Percentiles rank a stretch among this genome's conserved stretches.
Evolutionary conservation across 2,113 vertebrate genomes (phyloP).

Genomic region (Gila orcuttii): DNA sequence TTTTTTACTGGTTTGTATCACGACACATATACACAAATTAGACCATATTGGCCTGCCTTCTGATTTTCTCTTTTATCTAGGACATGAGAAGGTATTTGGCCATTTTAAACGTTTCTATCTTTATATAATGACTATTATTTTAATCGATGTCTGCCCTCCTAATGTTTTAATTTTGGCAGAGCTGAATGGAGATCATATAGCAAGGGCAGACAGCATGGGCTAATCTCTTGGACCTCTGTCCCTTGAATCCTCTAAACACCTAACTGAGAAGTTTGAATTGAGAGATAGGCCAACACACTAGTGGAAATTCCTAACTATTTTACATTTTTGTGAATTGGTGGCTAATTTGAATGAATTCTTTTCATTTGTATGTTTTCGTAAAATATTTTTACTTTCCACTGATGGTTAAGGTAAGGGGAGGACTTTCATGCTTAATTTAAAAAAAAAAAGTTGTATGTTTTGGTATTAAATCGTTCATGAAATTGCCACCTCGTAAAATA

Average conservation of each 20-base stretch:
- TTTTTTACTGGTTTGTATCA: constrained; percentile 92
- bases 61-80: constrained; percentile 89
- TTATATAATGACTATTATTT: constrained; percentile 41
- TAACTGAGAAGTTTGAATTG: background rate
- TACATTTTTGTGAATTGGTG: background rate
- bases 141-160: constrained; percentile 36
- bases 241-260: background rate
- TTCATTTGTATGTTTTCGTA: no score
- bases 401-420: no score
- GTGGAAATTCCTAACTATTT: background rate
- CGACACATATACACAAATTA: constrained; percentile 98
- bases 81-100: constrained; percentile 87
- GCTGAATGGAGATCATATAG: constrained; percentile 11
- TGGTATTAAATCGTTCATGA: background rate
- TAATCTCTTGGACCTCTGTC: background rate
- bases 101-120: constrained; percentile 80
- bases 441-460: background rate
- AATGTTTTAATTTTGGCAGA: constrained; percentile 26
- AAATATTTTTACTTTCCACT: background rate
- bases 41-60: constrained; percentile 77
- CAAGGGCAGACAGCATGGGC: background rate
- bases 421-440: no score
- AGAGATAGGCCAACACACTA: background rate
- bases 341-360: background rate
- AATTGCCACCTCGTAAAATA: background rate